phyloP scores from a whole-genome alignment of 2,888 invertebrate species.

The Steinernema carpocapsae region DNA sequence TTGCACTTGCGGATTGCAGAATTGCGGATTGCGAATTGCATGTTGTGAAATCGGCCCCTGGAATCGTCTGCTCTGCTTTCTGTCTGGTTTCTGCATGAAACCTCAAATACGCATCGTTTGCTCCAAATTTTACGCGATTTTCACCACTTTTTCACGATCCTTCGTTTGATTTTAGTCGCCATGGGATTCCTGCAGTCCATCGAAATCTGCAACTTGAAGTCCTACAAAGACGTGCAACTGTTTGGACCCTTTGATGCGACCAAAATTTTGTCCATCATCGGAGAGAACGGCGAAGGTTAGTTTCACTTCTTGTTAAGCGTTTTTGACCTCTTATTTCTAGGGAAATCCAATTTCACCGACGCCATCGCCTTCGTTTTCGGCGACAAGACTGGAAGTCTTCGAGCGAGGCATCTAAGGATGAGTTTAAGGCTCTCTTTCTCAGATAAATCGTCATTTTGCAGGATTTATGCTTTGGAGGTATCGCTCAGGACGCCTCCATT shows the following conservation, averaged over 20 bases:
- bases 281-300: constrained; percentile 9
- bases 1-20: no score
- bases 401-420: constrained; percentile 11
- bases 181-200: constrained; percentile 5
- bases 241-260: background rate
- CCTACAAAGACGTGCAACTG: background rate
- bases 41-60: no score
- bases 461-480: constrained; percentile 17
- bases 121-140: no score
- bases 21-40: no score
- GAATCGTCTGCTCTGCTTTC: no score
- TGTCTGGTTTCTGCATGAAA: no score
- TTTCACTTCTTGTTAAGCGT: background rate
- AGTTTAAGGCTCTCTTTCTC: background rate
- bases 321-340: background rate
- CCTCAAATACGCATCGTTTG: no score
- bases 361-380: constrained; percentile 16
- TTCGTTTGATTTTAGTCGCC: background rate
- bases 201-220: constrained; percentile 2
- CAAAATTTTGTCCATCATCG: constrained; percentile 2
- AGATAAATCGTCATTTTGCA: background rate
- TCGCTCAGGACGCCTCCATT: background rate
- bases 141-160: no score
- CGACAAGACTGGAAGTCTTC: constrained; percentile 12
- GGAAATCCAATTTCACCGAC: constrained; percentile 17